Evolutionary conservation across 2,113 vertebrate species (phyloP), one percentile per base, ranked within the genome.

Genomic region (Ictalurus furcatus): DNA sequence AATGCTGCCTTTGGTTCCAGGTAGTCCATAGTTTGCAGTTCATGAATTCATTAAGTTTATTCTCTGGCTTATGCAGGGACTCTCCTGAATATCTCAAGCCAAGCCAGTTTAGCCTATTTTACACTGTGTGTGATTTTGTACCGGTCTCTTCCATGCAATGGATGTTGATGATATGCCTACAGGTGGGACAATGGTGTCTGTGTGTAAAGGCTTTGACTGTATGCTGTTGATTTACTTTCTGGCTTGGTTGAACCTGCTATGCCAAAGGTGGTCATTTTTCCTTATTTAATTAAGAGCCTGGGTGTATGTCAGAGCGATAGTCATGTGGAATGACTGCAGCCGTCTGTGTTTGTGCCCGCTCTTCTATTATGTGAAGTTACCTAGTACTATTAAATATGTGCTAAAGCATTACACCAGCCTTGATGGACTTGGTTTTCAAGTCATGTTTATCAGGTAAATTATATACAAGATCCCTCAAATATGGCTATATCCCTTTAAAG

Each of bases 1-100:
- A 93, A 96, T 93, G 91, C 94, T 95, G 95, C 95, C 95, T 95
- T 95, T 91, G 91, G 90, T 91, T 87, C 93, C 83, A 87, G 88
- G 87, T 91, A 91, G 91, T 92, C 91, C 88, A 84, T 90, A 86
- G 93, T 88, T 92, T 92, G 92, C 90, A 90, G 63, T 92, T 92
- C 5, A 67, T 85, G 61, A 28, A 58, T 92, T 92, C 5, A 63
- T 85, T 73, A 28, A 58, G 52, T 73, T 73, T 74, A 78, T 76
- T 80, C 30, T 82, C 63, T 83, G 65, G 65, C 65, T 81, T 54
- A 87, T 40, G 82, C 88, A 78, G 88, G 63, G 87, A 76, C 69
- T 59, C 67, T 37, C 34, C 67, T 44, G 48, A 65, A 80, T n/a
- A 79, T 85, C 83, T 89, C 40, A 71, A 85, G 71, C 88, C 82